A percentile compares a stretch with the other conserved stretches of the same genome.
Conservation (phyloP, 2,888 invertebrate genomes). For the Mythimna vitellina region DNA sequence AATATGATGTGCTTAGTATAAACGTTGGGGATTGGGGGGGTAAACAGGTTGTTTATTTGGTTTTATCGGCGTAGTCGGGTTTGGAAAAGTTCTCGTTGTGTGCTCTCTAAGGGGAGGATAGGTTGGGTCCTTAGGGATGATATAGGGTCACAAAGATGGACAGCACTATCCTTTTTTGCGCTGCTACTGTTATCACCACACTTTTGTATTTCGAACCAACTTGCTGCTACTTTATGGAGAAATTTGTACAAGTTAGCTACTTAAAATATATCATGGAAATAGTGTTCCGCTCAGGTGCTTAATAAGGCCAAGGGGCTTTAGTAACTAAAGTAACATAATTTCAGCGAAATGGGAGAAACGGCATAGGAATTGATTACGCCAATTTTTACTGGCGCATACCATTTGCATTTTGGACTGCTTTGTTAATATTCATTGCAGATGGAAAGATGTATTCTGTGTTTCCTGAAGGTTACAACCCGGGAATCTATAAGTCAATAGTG, state of each 20-base stretch:
- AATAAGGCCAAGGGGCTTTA: no score
- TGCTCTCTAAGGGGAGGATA: not conserved
- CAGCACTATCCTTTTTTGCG: no score
- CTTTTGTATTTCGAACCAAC: not conserved
- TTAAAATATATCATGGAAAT: not conserved
- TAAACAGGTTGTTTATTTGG: conserved; percentile 26
- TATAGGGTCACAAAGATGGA: not conserved
- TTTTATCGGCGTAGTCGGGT: not conserved
- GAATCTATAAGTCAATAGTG: no score
- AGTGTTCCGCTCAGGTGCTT: no score
- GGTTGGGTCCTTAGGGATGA: not conserved
- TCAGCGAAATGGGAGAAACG: not conserved
- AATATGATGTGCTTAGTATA: conserved; percentile 26
- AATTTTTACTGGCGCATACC: no score
- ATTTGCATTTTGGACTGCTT: not conserved
- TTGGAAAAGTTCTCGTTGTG: not conserved
- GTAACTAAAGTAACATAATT: no score
- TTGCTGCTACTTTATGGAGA: no score
- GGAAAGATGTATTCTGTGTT: not conserved
- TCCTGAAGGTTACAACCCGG: no score
- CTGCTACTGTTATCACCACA: not conserved
- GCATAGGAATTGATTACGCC: no score
- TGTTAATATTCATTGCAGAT: not conserved
- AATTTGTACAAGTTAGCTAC: not conserved
- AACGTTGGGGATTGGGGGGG: not conserved